Evolutionary conservation across 2,888 invertebrate species (phyloP), one percentile per base, ranked within the genome.

Genomic region (Drosophila atroscutellata): DNA sequence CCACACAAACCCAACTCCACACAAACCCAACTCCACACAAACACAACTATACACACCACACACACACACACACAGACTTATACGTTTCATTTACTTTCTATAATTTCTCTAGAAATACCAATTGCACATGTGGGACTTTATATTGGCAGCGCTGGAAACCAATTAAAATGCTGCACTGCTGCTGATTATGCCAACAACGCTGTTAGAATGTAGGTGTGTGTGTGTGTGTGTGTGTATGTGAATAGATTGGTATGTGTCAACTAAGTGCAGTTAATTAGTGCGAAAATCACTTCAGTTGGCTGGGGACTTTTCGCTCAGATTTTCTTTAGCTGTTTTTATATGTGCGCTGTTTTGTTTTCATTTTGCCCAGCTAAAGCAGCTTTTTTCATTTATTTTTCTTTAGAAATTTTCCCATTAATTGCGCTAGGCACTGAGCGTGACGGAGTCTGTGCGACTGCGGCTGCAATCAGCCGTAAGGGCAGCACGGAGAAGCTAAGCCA

Each of bases 191-290:
- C 81, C 80, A 80, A 72, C 83, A 76, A 72, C 71, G 67, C 67
- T 55, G 26, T 24, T 30, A 3, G 11, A 39, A 37, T 63, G 59
- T 30, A 42, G 47, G 26, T 26, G n/a, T 42, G 15, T 49, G 26
- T 47, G 39, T 28, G 39, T 28, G 24, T 49, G 54, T 45, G 28
- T 49, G 42, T 50, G 39, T 49, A 20, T 55, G 36, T 80, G 84
- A 75, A 73, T 83, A 87, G 87, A 86, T 86, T 86, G 86, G 86
- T 87, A 87, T 86, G 86, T 86, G 86, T 86, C 86, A 86, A 86
- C 86, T 83, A 87, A 88, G 86, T 88, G 86, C 86, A 87, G 87
- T 87, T 87, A 87, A 87, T 87, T 87, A 87, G 87, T 88, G 87
- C 82, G 86, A 86, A 86, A 87, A 86, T 86, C 88, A 86, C 85